Evolutionary conservation across 2,113 vertebrate species (phyloP), one percentile per base, ranked within the genome.

Genomic region (Hyaena hyaena): DNA sequence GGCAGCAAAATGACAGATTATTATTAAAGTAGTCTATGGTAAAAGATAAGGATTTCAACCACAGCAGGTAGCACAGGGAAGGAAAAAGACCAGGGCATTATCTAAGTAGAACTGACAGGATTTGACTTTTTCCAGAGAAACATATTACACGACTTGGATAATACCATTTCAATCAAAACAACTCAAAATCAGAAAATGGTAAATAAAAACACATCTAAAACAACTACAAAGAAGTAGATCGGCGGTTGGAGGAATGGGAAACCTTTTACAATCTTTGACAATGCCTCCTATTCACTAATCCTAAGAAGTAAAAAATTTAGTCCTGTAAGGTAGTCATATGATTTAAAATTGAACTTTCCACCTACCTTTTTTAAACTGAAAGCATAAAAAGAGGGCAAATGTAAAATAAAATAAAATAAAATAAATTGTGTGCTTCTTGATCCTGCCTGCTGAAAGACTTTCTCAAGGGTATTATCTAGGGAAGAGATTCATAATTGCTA

Each of bases 401-500:
- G 5, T 31, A 68, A 31, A 90, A 69, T 35, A 39, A 39, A 39
- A 39, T 39, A 39, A 39, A 39, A 39, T 39, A 39, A 89, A 68
- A 23, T 43, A 8, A 88, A 58, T 81, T 35, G 16, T 63, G 66
- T 90, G 76, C 81, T 95, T 92, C 84, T 92, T 95, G 69, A 74
- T 97, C 43, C 69, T 96, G 92, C 63, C 65, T 93, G 87, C 90
- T 90, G 6, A 88, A 97, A 95, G 55, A 83, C 76, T 94, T 89
- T 92, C 94, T 97, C 84, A 88, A 95, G 94, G 77, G 65, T 97
- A 96, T 97, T 92, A 97, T 95, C 84, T 91, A 90, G 95, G 95
- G 89, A 97, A 97, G 87, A 96, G 92, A 97, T 88, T 98, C 90
- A 55, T 97, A 97, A 98, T 90, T 98, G 94, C 90, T 98, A 96